Evolutionary conservation across 2,113 vertebrate species (phyloP).

Genomic region (Tricholaema leucomelas): DNA sequence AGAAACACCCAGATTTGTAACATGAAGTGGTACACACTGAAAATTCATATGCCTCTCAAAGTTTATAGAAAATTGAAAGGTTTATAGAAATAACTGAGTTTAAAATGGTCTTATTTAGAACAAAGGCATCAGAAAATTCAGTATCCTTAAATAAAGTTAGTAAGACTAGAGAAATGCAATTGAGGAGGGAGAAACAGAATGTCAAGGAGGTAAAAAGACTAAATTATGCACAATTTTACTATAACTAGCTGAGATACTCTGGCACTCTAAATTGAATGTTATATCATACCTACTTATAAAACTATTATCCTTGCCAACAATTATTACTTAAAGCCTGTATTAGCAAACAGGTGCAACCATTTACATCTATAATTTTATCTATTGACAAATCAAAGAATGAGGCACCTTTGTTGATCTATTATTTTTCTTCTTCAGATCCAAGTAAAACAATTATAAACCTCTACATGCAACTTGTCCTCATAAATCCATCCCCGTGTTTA

Average conservation of each 20-base stretch:
- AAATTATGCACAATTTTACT: not conserved
- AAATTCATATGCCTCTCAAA: not conserved
- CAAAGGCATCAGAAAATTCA: not conserved
- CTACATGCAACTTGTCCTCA: not conserved
- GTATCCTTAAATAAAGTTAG: not conserved
- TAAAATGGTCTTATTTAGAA: not conserved
- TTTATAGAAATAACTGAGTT: not conserved
- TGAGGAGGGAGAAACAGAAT: not conserved
- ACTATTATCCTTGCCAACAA: not conserved
- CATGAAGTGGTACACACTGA: not conserved
- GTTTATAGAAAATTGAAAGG: not conserved
- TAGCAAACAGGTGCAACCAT: not conserved
- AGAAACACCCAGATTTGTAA: not conserved
- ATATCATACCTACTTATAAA: not conserved
- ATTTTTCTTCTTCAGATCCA: slow-evolving; percentile 1
- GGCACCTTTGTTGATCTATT: not conserved
- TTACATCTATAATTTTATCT: not conserved
- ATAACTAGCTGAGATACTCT: not conserved
- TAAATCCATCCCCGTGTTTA: not conserved
- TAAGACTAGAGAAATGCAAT: not conserved
- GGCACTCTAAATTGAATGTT: not conserved
- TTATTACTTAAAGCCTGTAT: not conserved
- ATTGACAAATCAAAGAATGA: not conserved
- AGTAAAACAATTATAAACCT: not conserved
- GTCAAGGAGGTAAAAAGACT: not conserved